Base-by-base conservation (phyloP, 2,888 invertebrate genomes). In the Dasypolia templi region DNA sequence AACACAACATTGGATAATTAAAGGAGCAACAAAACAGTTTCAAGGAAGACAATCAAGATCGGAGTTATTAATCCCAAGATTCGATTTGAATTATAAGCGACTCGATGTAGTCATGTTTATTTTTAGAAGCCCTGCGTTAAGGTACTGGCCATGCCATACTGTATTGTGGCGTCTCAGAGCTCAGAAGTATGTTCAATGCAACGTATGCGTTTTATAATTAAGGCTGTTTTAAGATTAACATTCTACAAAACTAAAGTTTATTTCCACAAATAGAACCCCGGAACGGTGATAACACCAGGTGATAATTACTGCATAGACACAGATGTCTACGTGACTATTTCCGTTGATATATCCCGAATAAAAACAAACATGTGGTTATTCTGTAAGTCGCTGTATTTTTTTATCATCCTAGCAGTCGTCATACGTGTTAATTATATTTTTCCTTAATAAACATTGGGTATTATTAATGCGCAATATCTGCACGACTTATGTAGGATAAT, bases 101-200 rank as follows among this genome's bases (percentile, higher is more conserved):
- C 42, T 67, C 51, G 66, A 68, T 85, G 87, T 75, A 77, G 85
- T 87, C 83, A 86, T 74, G 77, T 68, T 83, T 86, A 87, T 87
- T 86, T 86, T 83, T 81, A 79, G 87, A 82, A 75, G 29, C 72
- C 78, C 73, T 76, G 72, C 55, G 61, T 68, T 65, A 85, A 76
- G 83, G 75, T 72, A 77, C 66, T 55, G 51, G 59, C 51, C 32
- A 46, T 58, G 66, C 73, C 46, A 66, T 69, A 44, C 46, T 35
- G 63, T 75, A 67, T 63, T 73, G 63, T 66, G 55, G 55, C 75
- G 71, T 53, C 71, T 63, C 68, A 71, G 46, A 49, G 65, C 68
- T 63, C 68, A 65, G 46, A 51, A 62, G 32, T 35, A 66, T 29
- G 49, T 58, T 62, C 26, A 53, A 42, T 71, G n/a, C 46, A 62